phyloP scores from a whole-genome alignment of 2,113 vertebrate species.

The Caracal caracal region DNA sequence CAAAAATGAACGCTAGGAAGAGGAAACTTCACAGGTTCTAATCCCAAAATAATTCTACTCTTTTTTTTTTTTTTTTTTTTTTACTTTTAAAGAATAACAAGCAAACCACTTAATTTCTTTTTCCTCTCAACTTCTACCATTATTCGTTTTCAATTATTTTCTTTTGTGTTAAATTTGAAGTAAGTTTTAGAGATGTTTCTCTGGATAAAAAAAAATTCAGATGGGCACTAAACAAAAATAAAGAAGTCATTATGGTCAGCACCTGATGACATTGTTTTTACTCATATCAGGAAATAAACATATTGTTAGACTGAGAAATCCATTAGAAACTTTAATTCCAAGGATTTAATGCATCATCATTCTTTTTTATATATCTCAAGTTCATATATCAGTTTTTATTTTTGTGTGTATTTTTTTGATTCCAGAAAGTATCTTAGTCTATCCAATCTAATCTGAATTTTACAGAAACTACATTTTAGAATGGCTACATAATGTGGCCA shows the following conservation, averaged over 20 bases:
- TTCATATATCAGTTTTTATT: background rate
- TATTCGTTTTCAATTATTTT: conserved; percentile 25
- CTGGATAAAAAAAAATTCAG: background rate
- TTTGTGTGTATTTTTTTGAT: background rate
- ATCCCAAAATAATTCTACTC: background rate
- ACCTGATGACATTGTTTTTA: background rate
- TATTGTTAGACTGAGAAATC: background rate
- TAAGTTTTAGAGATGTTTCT: background rate
- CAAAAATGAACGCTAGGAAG: background rate
- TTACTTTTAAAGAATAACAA: background rate
- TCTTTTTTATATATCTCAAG: background rate
- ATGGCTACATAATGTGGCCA: background rate
- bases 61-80: background rate
- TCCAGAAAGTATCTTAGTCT: background rate
- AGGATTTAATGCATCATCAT: background rate
- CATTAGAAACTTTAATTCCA: background rate
- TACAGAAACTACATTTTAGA: conserved; percentile 4
- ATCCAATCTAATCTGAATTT: conserved; percentile 28
- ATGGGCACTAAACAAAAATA: background rate
- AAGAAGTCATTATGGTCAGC: background rate
- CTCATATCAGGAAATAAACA: background rate
- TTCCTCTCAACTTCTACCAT: background rate
- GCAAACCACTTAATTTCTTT: background rate
- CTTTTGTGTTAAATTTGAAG: background rate
- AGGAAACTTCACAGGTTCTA: background rate